Base-by-base conservation (phyloP, 1,140 invertebrate genomes). In the Nixonia krombeini region DNA sequence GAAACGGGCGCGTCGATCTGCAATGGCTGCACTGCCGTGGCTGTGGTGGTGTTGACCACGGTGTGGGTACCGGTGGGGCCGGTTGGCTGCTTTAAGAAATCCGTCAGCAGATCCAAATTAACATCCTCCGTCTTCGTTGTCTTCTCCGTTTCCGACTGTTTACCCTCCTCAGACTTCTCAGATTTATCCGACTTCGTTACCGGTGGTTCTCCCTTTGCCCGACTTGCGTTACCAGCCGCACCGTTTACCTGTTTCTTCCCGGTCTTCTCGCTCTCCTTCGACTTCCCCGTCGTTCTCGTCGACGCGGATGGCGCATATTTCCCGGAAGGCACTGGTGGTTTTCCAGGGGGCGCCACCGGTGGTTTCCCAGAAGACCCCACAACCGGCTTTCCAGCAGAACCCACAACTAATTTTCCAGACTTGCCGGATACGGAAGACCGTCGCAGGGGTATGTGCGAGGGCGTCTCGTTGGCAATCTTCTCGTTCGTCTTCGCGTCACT, bases 41-140 rank as follows among this genome's bases (percentile, higher is more conserved):
- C 76, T 0, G 83, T 78, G 0, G 83, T 84, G 1, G 82, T 82
- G 18, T 76, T 84, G 6, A 85, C 83, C 5, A 85, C 75, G 37
- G 82, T 85, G 1, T 76, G 80, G 0, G 83, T 84, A 5, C 81
- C 81, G 3, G 67, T 79, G 3, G 77, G 78, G 1, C 57, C 64
- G 0, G 80, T 78, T 0, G 52, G 70, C 45, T 75, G 78, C 31
- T 82, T 83, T 29, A 84, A 17, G 0, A 84, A 55, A 15, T 81
- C 76, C 0, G 72, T n/a, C n/a, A n/a, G 56, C 1, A 84, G 46
- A 16, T 73, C 73, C 16, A 75, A 45, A 10, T 73, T 73, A 16
- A 74, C 55, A 0, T 70, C 55, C 0, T 66, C 51, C 15, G 1
- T 6, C 15, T 46, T 58, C 21, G 13, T 28, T 9, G 21, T 17